Base-by-base conservation (phyloP, 2,113 vertebrate species). In the Platysteira castanea region DNA sequence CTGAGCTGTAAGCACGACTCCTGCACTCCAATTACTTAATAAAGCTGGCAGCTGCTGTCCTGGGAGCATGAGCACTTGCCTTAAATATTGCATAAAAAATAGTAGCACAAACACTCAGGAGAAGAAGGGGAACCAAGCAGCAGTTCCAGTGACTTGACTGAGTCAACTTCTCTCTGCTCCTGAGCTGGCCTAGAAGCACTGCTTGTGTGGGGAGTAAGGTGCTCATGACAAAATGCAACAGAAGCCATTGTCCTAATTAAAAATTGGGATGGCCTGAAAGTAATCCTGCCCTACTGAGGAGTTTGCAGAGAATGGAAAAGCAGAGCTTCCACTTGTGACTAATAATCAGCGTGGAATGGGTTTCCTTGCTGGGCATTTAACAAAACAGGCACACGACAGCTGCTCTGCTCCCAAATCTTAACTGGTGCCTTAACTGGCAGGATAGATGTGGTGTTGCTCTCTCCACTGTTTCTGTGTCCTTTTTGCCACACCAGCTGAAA, bases 291-390 rank as follows among this genome's bases (percentile, higher is more conserved):
- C 42, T 93, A 52, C 33, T 73, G 81, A 91, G 74, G 54, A 96
- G 42, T 56, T 59, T 18, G 46, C 63, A 95, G 96, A 69, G 94
- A 95, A 57, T 6, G 65, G 63, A 92, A 89, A 68, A 95, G 53
- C 61, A 93, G 93, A 89, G 71, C 64, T 64, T 67, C 71, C 44
- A 83, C 2, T 18, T 67, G 11, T 50, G 67, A 37, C 87, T 82
- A 77, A 79, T 89, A 96, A 94, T 93, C 75, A 91, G 56, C 2
- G 7, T 60, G 59, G 31, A 91, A 95, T 1, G 16, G 76, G 41
- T 93, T 94, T 97, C 91, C 89, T 96, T 95, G 71, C 11, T 64
- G 76, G 68, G 56, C 21, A 5, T 92, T 97, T 94, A 94, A 90
- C 84, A 93, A 94, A 96, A 85, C 53, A 95, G 71, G 69, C 5